Evolutionary conservation across 2,888 invertebrate genomes (phyloP).

Genomic region (Drosophila birchii): DNA sequence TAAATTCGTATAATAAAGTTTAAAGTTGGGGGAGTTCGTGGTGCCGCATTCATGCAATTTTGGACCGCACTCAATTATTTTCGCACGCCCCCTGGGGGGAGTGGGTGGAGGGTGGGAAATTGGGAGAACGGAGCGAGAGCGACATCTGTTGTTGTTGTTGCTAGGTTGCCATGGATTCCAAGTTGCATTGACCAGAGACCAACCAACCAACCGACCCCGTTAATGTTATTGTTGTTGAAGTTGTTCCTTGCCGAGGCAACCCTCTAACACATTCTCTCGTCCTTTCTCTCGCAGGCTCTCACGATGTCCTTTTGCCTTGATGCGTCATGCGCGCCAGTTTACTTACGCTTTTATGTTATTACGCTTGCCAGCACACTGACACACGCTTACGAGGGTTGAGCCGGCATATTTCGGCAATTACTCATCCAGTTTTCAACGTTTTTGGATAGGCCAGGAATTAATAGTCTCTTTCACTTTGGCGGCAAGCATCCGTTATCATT

Average conservation of each 20-base stretch:
- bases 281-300: conserved; percentile 6
- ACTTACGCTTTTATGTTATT: conserved; percentile 71
- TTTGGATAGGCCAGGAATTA: conserved; percentile 60
- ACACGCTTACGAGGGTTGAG: conserved; percentile 15
- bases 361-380: conserved; percentile 7
- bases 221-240: conserved; percentile 51
- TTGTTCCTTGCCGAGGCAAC: conserved; percentile 58
- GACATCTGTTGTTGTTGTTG: conserved; percentile 36
- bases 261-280: conserved; percentile 32
- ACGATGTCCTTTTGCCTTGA: conserved; percentile 59
- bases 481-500: conserved; percentile 37
- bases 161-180: conserved; percentile 64
- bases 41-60: conserved; percentile 34
- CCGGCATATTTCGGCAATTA: conserved; percentile 65
- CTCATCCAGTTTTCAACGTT: conserved; percentile 56
- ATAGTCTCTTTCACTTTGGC: conserved; percentile 24
- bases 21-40: conserved; percentile 5
- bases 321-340: conserved; percentile 73
- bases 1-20: not conserved
- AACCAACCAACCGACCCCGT: conserved; percentile 65
- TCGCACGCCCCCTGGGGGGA: conserved; percentile 74
- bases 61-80: conserved; percentile 63
- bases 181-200: conserved; percentile 75
- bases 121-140: conserved; percentile 4
- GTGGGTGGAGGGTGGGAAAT: conserved; percentile 6